These are phyloP conservation scores for Phocoena sinus DNA, from an alignment of 2,113 vertebrate species.

Conservation along the genomic window DNA sequence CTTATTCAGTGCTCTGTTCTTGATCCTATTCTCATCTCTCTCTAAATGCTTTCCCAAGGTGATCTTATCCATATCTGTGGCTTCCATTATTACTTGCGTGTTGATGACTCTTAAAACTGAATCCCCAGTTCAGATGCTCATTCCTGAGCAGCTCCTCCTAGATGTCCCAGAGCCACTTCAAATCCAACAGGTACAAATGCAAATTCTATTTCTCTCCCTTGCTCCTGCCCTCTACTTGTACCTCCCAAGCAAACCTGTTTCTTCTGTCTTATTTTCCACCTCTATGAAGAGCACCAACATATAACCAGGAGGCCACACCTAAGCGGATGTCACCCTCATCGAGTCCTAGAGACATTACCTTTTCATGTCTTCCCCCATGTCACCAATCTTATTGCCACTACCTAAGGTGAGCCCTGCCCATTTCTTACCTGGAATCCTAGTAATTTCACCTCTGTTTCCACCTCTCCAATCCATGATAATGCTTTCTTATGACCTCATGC, in stretches of 20 bases:
- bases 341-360: background rate
- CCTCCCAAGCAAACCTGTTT: background rate
- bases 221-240: background rate
- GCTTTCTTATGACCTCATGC: background rate
- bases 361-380: background rate
- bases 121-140: background rate
- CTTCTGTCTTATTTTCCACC: background rate
- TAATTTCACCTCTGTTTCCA: background rate
- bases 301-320: background rate
- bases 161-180: background rate
- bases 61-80: background rate
- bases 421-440: background rate
- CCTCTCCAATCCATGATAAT: background rate
- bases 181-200: background rate
- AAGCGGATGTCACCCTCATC: background rate
- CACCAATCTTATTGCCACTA: background rate
- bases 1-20: background rate
- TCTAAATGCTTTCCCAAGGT: background rate
- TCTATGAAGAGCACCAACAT: background rate
- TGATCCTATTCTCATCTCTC: background rate
- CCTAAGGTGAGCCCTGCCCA: background rate
- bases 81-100: background rate
- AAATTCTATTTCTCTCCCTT: background rate
- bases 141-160: background rate
- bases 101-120: background rate